Percentiles rank a stretch among this genome's conserved stretches.
Evolutionary conservation across 2,888 invertebrate species (phyloP).

Genomic region (Cotesia congregata): DNA sequence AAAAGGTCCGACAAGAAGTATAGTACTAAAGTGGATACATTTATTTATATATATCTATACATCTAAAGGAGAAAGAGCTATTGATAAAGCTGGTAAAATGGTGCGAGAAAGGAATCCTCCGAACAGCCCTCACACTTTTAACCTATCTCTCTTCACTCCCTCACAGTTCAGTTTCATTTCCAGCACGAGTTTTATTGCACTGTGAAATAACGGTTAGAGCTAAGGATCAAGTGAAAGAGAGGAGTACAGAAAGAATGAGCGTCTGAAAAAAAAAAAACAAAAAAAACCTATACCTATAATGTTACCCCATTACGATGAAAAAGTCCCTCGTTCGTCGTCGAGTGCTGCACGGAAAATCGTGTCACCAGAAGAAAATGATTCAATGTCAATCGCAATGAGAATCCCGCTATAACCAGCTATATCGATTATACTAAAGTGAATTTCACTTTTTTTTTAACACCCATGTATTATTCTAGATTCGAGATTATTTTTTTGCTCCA

Average conservation of each 20-base stretch:
- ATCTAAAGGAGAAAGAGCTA: conserved; percentile 6
- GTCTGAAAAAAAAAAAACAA: conserved; percentile 35
- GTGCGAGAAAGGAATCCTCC: conserved; percentile 22
- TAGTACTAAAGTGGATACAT: background rate
- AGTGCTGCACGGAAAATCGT: conserved; percentile 30
- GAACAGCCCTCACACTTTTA: conserved; percentile 8
- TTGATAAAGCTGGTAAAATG: conserved; percentile 32
- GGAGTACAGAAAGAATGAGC: conserved; percentile 40
- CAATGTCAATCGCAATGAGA: conserved; percentile 29
- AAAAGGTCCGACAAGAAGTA: background rate
- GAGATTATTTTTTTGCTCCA: conserved; percentile 5
- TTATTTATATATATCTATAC: background rate
- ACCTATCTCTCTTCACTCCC: background rate
- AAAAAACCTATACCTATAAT: conserved; percentile 13
- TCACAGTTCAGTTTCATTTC: conserved; percentile 22
- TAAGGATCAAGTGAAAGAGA: background rate
- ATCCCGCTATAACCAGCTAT: conserved; percentile 14
- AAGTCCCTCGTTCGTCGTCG: conserved; percentile 9
- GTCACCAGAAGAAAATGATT: conserved; percentile 32
- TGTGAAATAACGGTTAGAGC: background rate
- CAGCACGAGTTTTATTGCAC: conserved; percentile 38
- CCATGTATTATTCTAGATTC: background rate
- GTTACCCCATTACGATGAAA: conserved; percentile 20
- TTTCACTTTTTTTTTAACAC: background rate
- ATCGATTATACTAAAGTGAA: conserved; percentile 6